Percentiles rank a stretch among this genome's conserved stretches.
These are phyloP conservation scores for Grammomys surdaster DNA, from an alignment of 2,113 vertebrate species.

Conservation along the genomic window DNA sequence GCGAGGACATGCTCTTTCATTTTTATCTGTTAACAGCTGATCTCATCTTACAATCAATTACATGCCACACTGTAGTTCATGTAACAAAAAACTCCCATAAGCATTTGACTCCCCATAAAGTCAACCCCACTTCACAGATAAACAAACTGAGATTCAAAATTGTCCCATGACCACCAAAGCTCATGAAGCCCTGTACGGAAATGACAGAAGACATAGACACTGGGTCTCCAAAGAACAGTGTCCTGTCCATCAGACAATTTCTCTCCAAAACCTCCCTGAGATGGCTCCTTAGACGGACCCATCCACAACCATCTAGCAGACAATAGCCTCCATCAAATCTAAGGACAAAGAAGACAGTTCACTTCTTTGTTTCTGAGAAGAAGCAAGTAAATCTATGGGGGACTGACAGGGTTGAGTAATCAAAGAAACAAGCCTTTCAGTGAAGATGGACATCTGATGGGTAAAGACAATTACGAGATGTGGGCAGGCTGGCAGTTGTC, in stretches of 20 bases:
- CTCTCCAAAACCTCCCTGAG: neutral
- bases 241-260: neutral
- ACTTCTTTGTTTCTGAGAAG: neutral
- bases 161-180: neutral
- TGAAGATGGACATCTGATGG: constrained; percentile 30
- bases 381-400: constrained; percentile 4
- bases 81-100: neutral
- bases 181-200: neutral
- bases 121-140: neutral
- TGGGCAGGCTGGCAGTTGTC: constrained; percentile 22
- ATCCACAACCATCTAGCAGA: neutral
- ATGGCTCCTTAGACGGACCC: neutral
- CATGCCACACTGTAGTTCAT: neutral
- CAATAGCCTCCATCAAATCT: constrained; percentile 11
- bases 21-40: neutral
- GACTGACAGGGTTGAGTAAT: constrained; percentile 1
- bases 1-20: neutral
- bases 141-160: neutral
- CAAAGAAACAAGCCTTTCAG: constrained; percentile 32
- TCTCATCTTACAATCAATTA: neutral
- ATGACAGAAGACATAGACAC: neutral
- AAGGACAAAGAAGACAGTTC: constrained; percentile 35
- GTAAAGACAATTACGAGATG: constrained; percentile 59
- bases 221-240: neutral
- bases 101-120: neutral